Conservation (phyloP, 2,113 vertebrate genomes). For the Eolophus roseicapilla region DNA sequence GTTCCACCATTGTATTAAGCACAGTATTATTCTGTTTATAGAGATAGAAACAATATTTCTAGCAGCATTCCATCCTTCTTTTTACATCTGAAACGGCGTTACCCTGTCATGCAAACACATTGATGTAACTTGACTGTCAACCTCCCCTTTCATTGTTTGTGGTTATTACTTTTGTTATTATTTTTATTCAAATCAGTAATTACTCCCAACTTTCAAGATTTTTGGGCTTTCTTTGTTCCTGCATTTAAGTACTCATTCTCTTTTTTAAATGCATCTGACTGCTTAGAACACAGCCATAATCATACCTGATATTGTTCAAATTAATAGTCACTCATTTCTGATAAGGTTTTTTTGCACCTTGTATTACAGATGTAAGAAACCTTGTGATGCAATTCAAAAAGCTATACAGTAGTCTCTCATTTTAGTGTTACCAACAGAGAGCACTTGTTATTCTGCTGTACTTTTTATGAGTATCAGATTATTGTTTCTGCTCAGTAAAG, state of each 20-base stretch:
- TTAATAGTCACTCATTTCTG: slow-evolving; percentile 32
- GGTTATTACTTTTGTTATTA: neutral
- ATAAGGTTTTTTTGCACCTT: neutral
- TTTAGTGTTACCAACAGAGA: neutral
- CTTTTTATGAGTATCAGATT: slow-evolving; percentile 7
- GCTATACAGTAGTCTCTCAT: neutral
- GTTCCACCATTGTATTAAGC: neutral
- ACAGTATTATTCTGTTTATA: neutral
- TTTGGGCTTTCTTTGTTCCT: slow-evolving; percentile 6
- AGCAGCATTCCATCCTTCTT: neutral
- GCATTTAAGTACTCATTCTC: neutral
- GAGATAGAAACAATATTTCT: slow-evolving; percentile 9
- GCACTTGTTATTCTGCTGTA: neutral
- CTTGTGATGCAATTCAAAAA: neutral
- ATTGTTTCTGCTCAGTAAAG: neutral
- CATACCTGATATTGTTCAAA: slow-evolving; percentile 28
- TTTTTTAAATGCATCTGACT: neutral
- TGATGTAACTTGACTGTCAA: neutral
- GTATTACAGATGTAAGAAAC: slow-evolving; percentile 25
- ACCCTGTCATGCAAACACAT: neutral
- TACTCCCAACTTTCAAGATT: neutral
- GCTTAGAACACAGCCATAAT: neutral
- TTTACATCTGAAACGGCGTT: neutral
- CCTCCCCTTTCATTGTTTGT: slow-evolving; percentile 5
- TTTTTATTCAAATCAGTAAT: slow-evolving; percentile 8